Base-by-base conservation (phyloP, 2,113 vertebrate genomes). In the Aegypius monachus region DNA sequence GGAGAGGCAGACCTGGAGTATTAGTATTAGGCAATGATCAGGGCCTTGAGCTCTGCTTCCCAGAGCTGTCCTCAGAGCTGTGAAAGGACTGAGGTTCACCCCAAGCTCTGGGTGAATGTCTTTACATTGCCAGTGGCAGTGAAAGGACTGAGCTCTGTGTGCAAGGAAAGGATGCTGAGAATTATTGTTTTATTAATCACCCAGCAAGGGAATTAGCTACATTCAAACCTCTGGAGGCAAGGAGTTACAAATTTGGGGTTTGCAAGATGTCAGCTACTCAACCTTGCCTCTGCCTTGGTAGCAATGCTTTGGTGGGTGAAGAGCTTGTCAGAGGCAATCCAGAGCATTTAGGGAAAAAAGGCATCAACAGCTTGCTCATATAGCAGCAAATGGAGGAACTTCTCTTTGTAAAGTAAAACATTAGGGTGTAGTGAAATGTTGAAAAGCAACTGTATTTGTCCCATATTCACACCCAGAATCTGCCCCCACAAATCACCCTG, bases 71-170 rank as follows among this genome's bases (percentile, higher is more conserved):
- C 40, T 80, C 48, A 72, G 48, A 73, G 38, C n/a, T 43, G 9
- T 27, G 58, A 50, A 83, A 88, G 40, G 27, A 50, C 6, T 26
- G 59, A 94, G 40, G 27, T 11, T 61, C 40, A 27, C 6, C 11
- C 23, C 0, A 0, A 40, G 47, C 15, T 42, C 79, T 68, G 34
- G 13, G 26, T 72, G 15, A 71, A 53, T 1, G 4, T 55, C 56
- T 62, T 66, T 56, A 71, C 38, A 16, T 43, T 58, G 34, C 53
- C 58, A 66, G 13, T 36, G 48, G 34, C 56, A 66, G 50, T 29
- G 47, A 84, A 83, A 52, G 21, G 82, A 50, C 18, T 16, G 19
- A 71, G 34, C 1, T 62, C 12, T 56, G 42, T 52, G 47, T 62
- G 45, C 42, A 77, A 43, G 21, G 22, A 65, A 65, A 29, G 15